Evolutionary conservation across 2,888 invertebrate species (phyloP).

Genomic region (Cylindroiulus punctatus): DNA sequence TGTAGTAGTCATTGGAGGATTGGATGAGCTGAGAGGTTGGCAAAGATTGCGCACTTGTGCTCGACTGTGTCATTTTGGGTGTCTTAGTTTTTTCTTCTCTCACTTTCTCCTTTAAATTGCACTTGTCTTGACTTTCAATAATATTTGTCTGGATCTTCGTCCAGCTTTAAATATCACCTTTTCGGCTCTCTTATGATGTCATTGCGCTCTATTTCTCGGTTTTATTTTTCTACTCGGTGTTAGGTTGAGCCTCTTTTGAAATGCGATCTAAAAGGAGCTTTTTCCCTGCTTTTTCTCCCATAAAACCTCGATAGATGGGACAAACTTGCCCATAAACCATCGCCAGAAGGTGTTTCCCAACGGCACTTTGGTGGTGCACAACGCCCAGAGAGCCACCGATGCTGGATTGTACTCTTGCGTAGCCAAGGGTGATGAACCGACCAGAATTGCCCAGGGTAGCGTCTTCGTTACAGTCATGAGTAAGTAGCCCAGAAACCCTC

Average conservation of each 20-base stretch:
- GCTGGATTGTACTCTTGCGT: conserved; percentile 66
- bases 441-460: conserved; percentile 62
- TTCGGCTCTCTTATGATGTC: conserved; percentile 14
- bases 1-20: conserved; percentile 39
- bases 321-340: conserved; percentile 65
- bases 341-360: conserved; percentile 64
- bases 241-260: background rate
- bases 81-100: background rate
- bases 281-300: conserved; percentile 26
- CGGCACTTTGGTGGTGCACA: conserved; percentile 64
- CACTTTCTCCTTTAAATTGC: conserved; percentile 12
- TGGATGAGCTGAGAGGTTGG: conserved; percentile 38
- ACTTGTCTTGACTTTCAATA: conserved; percentile 4
- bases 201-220: background rate
- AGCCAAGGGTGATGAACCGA: conserved; percentile 63
- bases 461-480: conserved; percentile 65
- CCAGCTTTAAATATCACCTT: conserved; percentile 24
- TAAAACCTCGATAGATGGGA: conserved; percentile 56
- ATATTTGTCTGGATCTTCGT: conserved; percentile 40
- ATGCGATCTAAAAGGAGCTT: background rate
- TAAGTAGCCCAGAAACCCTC: conserved; percentile 60
- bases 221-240: background rate
- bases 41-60: conserved; percentile 40
- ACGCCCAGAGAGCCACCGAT: conserved; percentile 64
- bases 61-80: conserved; percentile 9